phyloP scores from a whole-genome alignment of 92 coral and sea anemone species.

The Phymanthus crucifer region DNA sequence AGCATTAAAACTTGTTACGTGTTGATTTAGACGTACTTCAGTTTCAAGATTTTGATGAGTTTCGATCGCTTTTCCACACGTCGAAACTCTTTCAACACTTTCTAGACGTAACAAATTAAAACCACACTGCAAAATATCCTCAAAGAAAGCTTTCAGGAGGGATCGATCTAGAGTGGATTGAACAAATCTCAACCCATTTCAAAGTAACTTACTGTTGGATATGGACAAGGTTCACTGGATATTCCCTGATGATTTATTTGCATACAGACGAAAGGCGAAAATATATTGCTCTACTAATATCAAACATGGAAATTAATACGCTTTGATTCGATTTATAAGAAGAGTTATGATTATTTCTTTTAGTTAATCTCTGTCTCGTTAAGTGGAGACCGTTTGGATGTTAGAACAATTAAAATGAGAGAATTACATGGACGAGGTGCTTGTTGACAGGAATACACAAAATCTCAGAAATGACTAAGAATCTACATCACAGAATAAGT shows the following conservation, averaged over 20 bases:
- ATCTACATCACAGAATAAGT: slow-evolving; percentile 50
- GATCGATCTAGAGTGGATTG: not conserved
- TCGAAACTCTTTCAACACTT: slow-evolving; percentile 17
- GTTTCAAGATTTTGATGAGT: not conserved
- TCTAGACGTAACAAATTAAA: not conserved
- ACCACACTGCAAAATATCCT: not conserved
- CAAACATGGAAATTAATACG: slow-evolving; percentile 15
- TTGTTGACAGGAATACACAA: slow-evolving; percentile 17
- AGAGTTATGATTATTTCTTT: not conserved
- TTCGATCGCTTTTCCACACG: slow-evolving; percentile 17
- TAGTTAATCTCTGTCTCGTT: not conserved
- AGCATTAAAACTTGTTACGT: not conserved
- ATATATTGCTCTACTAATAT: not conserved
- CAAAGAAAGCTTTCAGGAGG: not conserved
- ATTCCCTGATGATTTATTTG: slow-evolving; percentile 30
- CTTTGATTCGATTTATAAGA: slow-evolving; percentile 7
- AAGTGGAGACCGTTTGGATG: slow-evolving; percentile 2
- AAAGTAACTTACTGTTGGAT: not conserved
- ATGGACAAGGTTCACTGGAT: slow-evolving; percentile 29
- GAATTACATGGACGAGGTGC: not conserved
- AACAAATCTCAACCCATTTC: not conserved
- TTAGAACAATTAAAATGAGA: not conserved
- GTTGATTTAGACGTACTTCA: slow-evolving; percentile 4
- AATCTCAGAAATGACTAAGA: slow-evolving; percentile 47
- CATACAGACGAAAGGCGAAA: not conserved